Evolutionary conservation across 2,888 invertebrate species (phyloP).

Genomic region (Hirtodrosophila histrioides): DNA sequence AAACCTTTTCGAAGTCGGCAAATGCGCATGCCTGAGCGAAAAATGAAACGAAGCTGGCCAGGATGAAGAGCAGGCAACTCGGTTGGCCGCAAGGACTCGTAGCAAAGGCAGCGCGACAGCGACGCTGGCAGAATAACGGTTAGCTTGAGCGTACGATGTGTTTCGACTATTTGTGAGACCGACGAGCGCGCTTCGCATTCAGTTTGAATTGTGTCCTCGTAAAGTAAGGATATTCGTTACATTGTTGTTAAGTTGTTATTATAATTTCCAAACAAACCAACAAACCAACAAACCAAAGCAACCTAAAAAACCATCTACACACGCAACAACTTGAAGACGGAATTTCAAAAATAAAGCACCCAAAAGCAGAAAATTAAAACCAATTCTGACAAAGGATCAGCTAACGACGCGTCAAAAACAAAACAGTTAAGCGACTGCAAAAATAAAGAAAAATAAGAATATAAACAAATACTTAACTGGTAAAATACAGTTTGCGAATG

Average conservation of each 20-base stretch:
- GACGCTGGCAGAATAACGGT: conserved; percentile 77
- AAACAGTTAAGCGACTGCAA: conserved; percentile 23
- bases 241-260: conserved; percentile 85
- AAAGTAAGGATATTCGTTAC: conserved; percentile 85
- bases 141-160: conserved; percentile 56
- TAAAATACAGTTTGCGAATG: conserved; percentile 17
- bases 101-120: conserved; percentile 52
- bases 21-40: conserved; percentile 66
- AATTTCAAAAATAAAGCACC: conserved; percentile 42
- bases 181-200: conserved; percentile 83
- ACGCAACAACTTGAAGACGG: conserved; percentile 57
- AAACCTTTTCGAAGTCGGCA: conserved; percentile 60
- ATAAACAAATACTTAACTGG: conserved; percentile 20
- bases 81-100: conserved; percentile 53
- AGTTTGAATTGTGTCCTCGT: conserved; percentile 85
- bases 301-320: conserved; percentile 43
- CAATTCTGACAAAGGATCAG: conserved; percentile 20
- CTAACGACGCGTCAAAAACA: conserved; percentile 34
- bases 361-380: conserved; percentile 37
- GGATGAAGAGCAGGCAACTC: conserved; percentile 28
- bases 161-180: conserved; percentile 83
- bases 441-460: conserved; percentile 17
- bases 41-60: conserved; percentile 20
- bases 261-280: conserved; percentile 82
- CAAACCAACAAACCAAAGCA: conserved; percentile 70